These are phyloP conservation scores for Araneus ventricosus DNA, from an alignment of 1,140 invertebrate species.

Conservation along the genomic window DNA sequence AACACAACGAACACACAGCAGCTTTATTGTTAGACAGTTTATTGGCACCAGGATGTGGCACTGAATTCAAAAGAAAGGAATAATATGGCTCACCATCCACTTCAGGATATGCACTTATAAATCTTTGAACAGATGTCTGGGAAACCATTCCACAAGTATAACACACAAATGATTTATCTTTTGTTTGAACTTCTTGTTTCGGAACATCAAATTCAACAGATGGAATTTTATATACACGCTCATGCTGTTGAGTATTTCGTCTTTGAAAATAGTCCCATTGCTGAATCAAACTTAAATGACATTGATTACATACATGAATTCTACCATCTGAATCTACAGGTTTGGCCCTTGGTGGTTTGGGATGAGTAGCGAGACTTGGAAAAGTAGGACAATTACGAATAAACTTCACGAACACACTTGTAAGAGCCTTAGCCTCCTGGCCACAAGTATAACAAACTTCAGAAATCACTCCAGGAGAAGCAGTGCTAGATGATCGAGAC, in stretches of 20 bases:
- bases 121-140: conserved; percentile 86
- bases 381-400: conserved; percentile 86
- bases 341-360: conserved; percentile 88
- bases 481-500: conserved; percentile 77
- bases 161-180: conserved; percentile 87
- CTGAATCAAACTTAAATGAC: conserved; percentile 89
- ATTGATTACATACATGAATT: conserved; percentile 89
- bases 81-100: conserved; percentile 92
- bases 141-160: conserved; percentile 92
- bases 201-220: not conserved
- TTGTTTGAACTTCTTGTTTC: conserved; percentile 81
- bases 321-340: conserved; percentile 89
- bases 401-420: conserved; percentile 84
- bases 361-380: conserved; percentile 90
- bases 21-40: conserved; percentile 88
- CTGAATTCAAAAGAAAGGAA: conserved; percentile 90
- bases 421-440: conserved; percentile 89
- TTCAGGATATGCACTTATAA: conserved; percentile 92
- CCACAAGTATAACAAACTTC: conserved; percentile 89
- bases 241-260: conserved; percentile 86
- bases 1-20: conserved; percentile 90
- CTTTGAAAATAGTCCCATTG: conserved; percentile 87
- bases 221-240: conserved; percentile 85
- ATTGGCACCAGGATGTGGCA: conserved; percentile 89
- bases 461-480: conserved; percentile 78